Percentiles rank a stretch among this genome's conserved stretches.
These are phyloP conservation scores for Dicranocentrus wangi DNA, from an alignment of 2,888 invertebrate genomes.

Conservation along the genomic window DNA sequence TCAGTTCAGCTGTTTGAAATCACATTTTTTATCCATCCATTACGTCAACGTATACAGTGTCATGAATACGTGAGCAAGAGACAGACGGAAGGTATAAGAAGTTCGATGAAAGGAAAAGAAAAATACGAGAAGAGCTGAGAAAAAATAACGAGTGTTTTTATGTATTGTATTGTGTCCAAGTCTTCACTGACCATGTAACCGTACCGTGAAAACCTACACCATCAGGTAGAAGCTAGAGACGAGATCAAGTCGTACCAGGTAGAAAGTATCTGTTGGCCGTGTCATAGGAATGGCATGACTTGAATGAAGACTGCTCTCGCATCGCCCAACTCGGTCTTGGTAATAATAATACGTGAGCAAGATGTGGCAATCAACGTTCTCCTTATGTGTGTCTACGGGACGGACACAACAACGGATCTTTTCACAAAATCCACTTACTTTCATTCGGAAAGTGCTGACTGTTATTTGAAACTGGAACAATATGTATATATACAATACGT, in stretches of 20 bases:
- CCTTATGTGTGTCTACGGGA: background rate
- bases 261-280: background rate
- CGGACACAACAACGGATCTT: background rate
- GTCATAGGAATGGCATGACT: background rate
- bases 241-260: conserved; percentile 6
- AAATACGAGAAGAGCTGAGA: background rate
- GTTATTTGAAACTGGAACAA: conserved; percentile 23
- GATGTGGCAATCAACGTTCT: conserved; percentile 44
- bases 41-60: conserved; percentile 29
- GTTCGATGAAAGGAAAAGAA: background rate
- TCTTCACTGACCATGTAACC: conserved; percentile 13
- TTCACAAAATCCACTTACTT: conserved; percentile 7
- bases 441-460: conserved; percentile 31
- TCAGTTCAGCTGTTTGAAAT: conserved; percentile 36
- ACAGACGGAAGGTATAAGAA: background rate
- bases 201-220: conserved; percentile 11
- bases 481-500: conserved; percentile 4
- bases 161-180: conserved; percentile 12
- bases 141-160: background rate
- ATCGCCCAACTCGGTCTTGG: too few relatives aligned
- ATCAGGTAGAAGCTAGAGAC: background rate
- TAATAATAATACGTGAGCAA: conserved; percentile 1
- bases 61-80: conserved; percentile 40
- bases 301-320: background rate
- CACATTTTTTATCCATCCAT: conserved; percentile 52